A percentile compares a stretch with the other conserved stretches of the same genome.
Evolutionary conservation across 2,888 invertebrate species (phyloP).

Genomic region (Hipparchia semele): DNA sequence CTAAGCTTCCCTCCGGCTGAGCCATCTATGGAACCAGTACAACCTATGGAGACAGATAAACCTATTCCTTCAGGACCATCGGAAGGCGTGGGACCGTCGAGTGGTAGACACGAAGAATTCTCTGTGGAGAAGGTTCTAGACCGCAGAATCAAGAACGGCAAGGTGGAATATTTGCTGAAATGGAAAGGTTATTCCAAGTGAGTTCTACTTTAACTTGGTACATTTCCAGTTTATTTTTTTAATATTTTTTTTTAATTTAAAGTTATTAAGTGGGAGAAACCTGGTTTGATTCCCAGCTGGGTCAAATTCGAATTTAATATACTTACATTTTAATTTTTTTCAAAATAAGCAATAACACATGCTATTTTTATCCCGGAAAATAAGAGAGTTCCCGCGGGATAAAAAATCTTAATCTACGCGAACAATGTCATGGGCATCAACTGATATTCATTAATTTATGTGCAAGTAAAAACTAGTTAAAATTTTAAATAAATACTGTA

Average conservation of each 20-base stretch:
- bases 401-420: too few relatives aligned
- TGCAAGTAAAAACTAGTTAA: too few relatives aligned
- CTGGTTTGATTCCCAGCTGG: too few relatives aligned
- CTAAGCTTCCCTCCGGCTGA: slow-evolving; percentile 43
- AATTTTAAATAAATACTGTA: not conserved
- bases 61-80: slow-evolving; percentile 34
- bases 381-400: too few relatives aligned
- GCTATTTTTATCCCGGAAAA: too few relatives aligned
- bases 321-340: too few relatives aligned
- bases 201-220: slow-evolving; percentile 45
- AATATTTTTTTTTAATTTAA: not conserved
- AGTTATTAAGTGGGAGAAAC: too few relatives aligned
- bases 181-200: slow-evolving; percentile 87
- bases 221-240: not conserved
- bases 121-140: slow-evolving; percentile 90
- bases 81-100: slow-evolving; percentile 50
- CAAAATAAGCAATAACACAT: too few relatives aligned
- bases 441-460: too few relatives aligned
- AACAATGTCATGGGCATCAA: too few relatives aligned
- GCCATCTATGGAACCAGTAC: slow-evolving; percentile 47
- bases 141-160: slow-evolving; percentile 86
- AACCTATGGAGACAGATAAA: slow-evolving; percentile 48
- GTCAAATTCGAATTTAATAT: too few relatives aligned
- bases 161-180: slow-evolving; percentile 86
- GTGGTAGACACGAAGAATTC: slow-evolving; percentile 85